Conservation (phyloP, 1,140 invertebrate genomes). For the Drosophila asahinai region DNA sequence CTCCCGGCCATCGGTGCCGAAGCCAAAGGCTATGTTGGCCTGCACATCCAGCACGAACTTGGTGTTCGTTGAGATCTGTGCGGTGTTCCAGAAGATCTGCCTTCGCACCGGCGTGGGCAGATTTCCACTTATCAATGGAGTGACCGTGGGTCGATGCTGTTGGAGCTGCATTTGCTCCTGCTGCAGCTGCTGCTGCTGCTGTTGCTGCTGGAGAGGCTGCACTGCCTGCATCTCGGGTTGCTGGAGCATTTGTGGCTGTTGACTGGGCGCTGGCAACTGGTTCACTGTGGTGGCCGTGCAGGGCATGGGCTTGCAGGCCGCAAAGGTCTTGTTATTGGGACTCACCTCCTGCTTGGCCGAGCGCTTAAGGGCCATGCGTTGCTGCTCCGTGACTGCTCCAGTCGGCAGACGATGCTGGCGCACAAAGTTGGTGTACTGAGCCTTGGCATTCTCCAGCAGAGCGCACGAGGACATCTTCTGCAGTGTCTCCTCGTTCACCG, state of each 20-base stretch:
- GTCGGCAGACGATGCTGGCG: constrained; percentile 54
- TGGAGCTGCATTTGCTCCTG: constrained; percentile 23
- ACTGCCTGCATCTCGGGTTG: constrained; percentile 19
- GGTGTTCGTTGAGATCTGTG: constrained; percentile 75
- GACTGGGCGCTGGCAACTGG: constrained; percentile 19
- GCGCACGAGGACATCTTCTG: constrained; percentile 83
- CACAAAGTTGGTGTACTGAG: constrained; percentile 77
- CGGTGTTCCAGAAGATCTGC: constrained; percentile 84
- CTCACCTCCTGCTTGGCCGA: constrained; percentile 56
- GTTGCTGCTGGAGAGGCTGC: constrained; percentile 28
- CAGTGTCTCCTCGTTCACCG: constrained; percentile 75
- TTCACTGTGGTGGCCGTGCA: constrained; percentile 32
- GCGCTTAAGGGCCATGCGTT: constrained; percentile 68
- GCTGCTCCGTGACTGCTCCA: constrained; percentile 30
- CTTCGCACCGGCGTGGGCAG: constrained; percentile 69
- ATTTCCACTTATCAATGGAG: constrained; percentile 51
- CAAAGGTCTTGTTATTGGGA: constrained; percentile 47
- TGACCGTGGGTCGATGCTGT: constrained; percentile 23
- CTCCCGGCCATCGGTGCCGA: constrained; percentile 78
- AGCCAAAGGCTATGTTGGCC: constrained; percentile 82
- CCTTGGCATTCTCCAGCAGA: constrained; percentile 80
- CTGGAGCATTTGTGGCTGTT: constrained; percentile 25
- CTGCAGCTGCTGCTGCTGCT: constrained; percentile 26
- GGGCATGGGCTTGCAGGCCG: constrained; percentile 54
- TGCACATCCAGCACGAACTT: constrained; percentile 83